Conservation (phyloP, 2,888 invertebrate species). For the Sepioteuthis lessoniana region DNA sequence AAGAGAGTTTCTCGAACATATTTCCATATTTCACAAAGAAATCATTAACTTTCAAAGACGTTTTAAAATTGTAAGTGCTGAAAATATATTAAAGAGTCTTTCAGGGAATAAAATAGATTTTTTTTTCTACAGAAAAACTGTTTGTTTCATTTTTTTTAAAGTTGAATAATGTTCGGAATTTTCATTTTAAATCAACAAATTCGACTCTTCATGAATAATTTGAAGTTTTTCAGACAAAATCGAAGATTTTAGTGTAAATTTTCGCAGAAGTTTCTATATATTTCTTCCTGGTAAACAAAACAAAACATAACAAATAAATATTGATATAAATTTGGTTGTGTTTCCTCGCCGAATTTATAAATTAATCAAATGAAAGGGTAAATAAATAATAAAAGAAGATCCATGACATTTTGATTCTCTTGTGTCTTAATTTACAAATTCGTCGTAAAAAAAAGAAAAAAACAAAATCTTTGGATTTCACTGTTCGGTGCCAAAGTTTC, state of each 20-base stretch:
- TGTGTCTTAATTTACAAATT: not conserved
- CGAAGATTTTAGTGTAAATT: no score
- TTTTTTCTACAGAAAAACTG: not conserved
- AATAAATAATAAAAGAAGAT: not conserved
- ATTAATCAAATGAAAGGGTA: not conserved
- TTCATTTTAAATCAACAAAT: no score
- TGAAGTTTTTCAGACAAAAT: no score
- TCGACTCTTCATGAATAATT: not conserved
- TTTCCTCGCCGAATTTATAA: not conserved
- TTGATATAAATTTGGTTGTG: no score
- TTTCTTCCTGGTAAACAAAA: no score
- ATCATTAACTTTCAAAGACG: not conserved
- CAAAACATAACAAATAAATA: no score
- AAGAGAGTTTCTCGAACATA: rapidly evolving
- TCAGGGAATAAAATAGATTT: not conserved
- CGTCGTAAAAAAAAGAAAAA: not conserved
- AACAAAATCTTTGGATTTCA: not conserved
- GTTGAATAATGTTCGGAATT: not conserved
- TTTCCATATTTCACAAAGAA: not conserved
- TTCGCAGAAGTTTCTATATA: no score
- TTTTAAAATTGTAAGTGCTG: not conserved
- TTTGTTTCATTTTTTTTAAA: not conserved
- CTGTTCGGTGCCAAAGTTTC: not conserved
- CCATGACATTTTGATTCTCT: not conserved
- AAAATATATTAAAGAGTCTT: not conserved